Conservation (phyloP, 2,888 invertebrate genomes). For the Calliopum simillimum region DNA sequence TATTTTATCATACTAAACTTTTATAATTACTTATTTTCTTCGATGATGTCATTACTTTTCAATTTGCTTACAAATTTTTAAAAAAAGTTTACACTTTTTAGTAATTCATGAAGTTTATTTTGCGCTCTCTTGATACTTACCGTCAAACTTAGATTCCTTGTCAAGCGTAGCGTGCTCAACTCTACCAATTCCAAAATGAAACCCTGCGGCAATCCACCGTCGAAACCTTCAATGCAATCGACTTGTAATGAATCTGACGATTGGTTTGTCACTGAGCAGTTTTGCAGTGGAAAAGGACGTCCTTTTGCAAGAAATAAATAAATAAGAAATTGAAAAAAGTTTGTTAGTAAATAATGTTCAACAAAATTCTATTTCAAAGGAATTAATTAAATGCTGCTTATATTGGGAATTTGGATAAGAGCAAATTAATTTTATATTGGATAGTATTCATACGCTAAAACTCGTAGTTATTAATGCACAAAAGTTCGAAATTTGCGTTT, state of each 20-base stretch:
- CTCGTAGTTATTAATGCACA: no score
- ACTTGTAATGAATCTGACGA: slow-evolving; percentile 86
- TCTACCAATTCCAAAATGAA: slow-evolving; percentile 86
- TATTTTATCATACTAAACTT: slow-evolving; percentile 39
- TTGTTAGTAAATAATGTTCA: neutral
- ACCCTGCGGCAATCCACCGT: slow-evolving; percentile 87
- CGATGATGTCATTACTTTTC: slow-evolving; percentile 28
- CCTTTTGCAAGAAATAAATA: slow-evolving; percentile 69
- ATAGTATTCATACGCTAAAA: no score
- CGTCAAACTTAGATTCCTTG: slow-evolving; percentile 63
- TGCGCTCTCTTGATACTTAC: slow-evolving; percentile 55
- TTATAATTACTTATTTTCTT: slow-evolving; percentile 49
- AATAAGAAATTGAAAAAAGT: neutral
- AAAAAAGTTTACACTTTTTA: neutral
- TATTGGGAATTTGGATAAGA: no score
- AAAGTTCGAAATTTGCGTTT: no score
- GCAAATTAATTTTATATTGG: neutral
- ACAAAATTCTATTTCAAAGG: neutral
- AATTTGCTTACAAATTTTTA: neutral
- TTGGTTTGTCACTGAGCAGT: slow-evolving; percentile 90
- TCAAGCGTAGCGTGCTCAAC: slow-evolving; percentile 73
- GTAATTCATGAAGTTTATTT: neutral
- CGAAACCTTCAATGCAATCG: slow-evolving; percentile 88
- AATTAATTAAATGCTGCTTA: neutral
- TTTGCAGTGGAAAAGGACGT: slow-evolving; percentile 87